phyloP scores from a whole-genome alignment of 2,888 invertebrate genomes.

The Drosophila planitibia region DNA sequence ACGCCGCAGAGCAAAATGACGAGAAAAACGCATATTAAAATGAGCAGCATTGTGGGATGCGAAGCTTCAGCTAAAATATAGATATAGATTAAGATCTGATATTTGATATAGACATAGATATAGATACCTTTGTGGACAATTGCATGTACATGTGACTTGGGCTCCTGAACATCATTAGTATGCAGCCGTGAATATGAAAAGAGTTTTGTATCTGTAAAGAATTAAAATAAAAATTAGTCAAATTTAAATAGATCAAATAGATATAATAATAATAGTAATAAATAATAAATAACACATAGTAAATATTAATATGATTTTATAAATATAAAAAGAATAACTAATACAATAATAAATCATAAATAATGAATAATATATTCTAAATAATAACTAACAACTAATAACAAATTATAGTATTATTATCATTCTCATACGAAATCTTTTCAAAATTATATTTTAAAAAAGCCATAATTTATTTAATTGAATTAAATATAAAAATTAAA shows the following conservation, averaged over 20 bases:
- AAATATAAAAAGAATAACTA: background rate
- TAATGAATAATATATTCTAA: background rate
- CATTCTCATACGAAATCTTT: too few species aligned
- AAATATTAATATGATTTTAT: background rate
- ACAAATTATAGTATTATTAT: too few species aligned
- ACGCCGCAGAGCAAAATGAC: slow-evolving; percentile 84
- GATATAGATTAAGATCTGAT: background rate
- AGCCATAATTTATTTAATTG: background rate
- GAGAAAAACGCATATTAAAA: slow-evolving; percentile 84
- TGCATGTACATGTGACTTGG: slow-evolving; percentile 82
- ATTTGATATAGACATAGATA: background rate
- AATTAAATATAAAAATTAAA: background rate
- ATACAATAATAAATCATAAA: background rate
- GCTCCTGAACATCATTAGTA: slow-evolving; percentile 84
- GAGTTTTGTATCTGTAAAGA: slow-evolving; percentile 84
- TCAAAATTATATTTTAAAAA: too few species aligned
- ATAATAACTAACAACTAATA: too few species aligned
- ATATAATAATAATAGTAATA: background rate
- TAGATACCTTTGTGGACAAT: slow-evolving; percentile 79
- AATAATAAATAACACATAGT: background rate
- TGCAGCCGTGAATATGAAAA: slow-evolving; percentile 85
- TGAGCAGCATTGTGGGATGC: slow-evolving; percentile 85
- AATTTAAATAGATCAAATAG: background rate
- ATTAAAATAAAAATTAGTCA: background rate
- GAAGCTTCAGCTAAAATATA: slow-evolving; percentile 81